Evolutionary conservation across 2,113 vertebrate species (phyloP).

Genomic region (Neomonachus schauinslandi): DNA sequence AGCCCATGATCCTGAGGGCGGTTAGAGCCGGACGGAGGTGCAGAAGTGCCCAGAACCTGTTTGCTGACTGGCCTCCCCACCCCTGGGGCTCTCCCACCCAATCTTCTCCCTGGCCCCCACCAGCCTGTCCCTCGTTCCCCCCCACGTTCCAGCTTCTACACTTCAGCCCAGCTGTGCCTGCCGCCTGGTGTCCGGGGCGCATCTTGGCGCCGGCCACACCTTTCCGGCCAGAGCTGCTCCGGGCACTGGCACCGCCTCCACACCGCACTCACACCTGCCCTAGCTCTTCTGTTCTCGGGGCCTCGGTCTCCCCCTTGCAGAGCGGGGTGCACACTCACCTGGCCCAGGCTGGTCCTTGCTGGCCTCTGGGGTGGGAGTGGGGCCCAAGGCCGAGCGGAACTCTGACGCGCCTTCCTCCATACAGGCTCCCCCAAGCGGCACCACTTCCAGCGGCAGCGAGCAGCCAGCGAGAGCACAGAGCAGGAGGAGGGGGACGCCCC

Average conservation of each 20-base stretch:
- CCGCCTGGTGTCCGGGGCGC: neutral
- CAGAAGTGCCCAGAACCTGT: neutral
- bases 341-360: neutral
- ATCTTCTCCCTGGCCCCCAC: neutral
- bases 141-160: rapidly evolving
- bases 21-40: neutral
- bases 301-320: no score
- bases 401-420: neutral
- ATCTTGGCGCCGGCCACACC: neutral
- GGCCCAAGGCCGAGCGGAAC: neutral
- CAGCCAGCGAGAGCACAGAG: conserved; percentile 97
- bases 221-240: neutral
- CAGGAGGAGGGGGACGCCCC: conserved; percentile 91
- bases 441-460: conserved; percentile 96
- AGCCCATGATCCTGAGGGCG: neutral
- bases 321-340: neutral
- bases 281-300: no score
- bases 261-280: rapidly evolving
- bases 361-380: neutral
- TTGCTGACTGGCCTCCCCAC: neutral
- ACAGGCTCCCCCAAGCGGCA: conserved; percentile 95
- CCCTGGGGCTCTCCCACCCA: neutral
- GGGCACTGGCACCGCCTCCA: no score
- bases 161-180: neutral
- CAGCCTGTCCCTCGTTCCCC: neutral